phyloP scores from a whole-genome alignment of 2,888 invertebrate genomes.

The Drosophila incognita region DNA sequence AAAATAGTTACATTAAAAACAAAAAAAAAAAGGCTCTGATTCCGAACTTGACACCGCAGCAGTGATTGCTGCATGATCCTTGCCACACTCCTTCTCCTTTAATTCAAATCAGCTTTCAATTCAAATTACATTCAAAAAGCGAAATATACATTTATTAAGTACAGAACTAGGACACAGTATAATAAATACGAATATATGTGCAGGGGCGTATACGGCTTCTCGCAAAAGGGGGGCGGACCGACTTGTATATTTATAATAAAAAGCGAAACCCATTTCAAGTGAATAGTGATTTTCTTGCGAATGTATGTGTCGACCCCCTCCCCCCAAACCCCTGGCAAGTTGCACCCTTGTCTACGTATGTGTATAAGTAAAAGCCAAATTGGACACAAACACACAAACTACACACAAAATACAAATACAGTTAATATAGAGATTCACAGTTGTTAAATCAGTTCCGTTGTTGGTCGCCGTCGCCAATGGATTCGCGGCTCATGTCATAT shows the following conservation, averaged over 20 bases:
- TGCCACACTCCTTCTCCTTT: not conserved
- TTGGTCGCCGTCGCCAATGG: not conserved
- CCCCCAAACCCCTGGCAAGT: not conserved
- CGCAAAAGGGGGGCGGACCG: not conserved
- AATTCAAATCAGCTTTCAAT: not conserved
- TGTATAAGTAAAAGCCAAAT: not conserved
- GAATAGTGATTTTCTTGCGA: not conserved
- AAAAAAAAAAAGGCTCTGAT: too few species aligned
- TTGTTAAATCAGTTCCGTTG: slow-evolving; percentile 46
- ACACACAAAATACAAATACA: slow-evolving; percentile 41
- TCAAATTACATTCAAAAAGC: not conserved
- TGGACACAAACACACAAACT: slow-evolving; percentile 13
- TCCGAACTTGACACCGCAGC: not conserved
- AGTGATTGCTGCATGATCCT: not conserved
- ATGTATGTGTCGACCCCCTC: not conserved
- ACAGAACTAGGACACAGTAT: slow-evolving; percentile 2
- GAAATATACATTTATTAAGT: slow-evolving; percentile 39
- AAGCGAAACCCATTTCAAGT: not conserved
- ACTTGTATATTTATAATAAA: not conserved
- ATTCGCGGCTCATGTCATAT: not conserved
- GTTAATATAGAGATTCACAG: slow-evolving; percentile 50
- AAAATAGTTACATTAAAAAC: too few species aligned
- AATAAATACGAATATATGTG: slow-evolving; percentile 5
- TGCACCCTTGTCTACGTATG: not conserved
- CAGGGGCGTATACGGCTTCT: not conserved